phyloP scores from a whole-genome alignment of 92 coral and sea anemone species.

The Paramuricea clavata region DNA sequence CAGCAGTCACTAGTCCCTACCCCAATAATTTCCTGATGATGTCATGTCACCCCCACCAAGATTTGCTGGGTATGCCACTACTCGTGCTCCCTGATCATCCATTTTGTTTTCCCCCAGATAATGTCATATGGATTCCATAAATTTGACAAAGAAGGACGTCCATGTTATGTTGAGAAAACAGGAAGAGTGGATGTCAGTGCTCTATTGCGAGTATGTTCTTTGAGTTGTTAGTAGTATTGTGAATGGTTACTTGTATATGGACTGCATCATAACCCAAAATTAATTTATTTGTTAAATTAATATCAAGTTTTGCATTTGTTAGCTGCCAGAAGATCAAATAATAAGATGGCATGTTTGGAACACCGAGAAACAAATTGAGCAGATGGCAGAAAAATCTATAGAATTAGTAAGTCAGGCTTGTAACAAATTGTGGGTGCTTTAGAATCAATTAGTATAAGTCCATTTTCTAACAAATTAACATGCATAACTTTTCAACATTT shows the following conservation, averaged over 20 bases:
- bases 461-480: neutral
- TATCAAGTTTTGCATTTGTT: slow-evolving; percentile 18
- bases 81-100: no score
- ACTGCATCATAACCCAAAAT: neutral
- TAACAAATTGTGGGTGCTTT: neutral
- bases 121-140: slow-evolving; percentile 89
- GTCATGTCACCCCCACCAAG: no score
- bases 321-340: slow-evolving; percentile 89
- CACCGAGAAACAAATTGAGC: slow-evolving; percentile 85
- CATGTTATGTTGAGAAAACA: slow-evolving; percentile 94
- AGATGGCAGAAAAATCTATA: slow-evolving; percentile 81
- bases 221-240: neutral
- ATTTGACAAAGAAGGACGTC: slow-evolving; percentile 89
- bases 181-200: slow-evolving; percentile 88
- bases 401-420: slow-evolving; percentile 65
- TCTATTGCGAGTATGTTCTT: slow-evolving; percentile 75
- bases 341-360: slow-evolving; percentile 94
- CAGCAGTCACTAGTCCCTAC: no score
- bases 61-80: no score
- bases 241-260: neutral
- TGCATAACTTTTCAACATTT: neutral
- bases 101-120: slow-evolving; percentile 50
- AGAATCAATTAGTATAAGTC: no score
- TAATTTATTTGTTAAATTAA: no score
- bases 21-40: no score